Evolutionary conservation across 2,888 invertebrate genomes (phyloP).

Genomic region (Pterobdella sp.): DNA sequence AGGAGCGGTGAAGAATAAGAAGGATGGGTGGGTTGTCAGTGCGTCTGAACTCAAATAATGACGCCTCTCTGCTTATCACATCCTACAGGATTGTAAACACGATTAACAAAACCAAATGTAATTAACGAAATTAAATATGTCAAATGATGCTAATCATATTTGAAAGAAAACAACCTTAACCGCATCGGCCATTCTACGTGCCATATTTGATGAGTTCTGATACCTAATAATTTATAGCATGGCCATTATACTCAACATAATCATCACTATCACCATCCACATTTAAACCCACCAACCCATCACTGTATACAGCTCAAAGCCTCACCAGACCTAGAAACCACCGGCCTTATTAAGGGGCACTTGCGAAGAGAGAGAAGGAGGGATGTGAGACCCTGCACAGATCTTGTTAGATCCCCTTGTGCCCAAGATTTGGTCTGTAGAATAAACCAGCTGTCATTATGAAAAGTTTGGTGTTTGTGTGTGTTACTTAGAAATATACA

Average conservation of each 20-base stretch:
- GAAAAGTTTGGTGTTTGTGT: background rate
- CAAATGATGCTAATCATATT: too few species aligned
- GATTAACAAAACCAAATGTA: too few species aligned
- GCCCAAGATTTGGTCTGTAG: slow-evolving; percentile 60
- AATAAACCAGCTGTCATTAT: background rate
- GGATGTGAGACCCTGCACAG: slow-evolving; percentile 74
- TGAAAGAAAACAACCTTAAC: too few species aligned
- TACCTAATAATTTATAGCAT: too few species aligned
- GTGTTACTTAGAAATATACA: background rate
- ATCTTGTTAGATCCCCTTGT: slow-evolving; percentile 66
- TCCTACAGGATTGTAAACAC: slow-evolving; percentile 58
- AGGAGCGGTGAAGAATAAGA: slow-evolving; percentile 80
- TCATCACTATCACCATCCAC: background rate
- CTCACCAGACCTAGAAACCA: background rate
- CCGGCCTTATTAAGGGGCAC: slow-evolving; percentile 64
- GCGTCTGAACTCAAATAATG: slow-evolving; percentile 76
- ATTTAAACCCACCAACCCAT: background rate
- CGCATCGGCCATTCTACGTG: slow-evolving; percentile 74
- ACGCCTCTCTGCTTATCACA: slow-evolving; percentile 75
- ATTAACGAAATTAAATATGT: too few species aligned
- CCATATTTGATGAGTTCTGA: slow-evolving; percentile 75
- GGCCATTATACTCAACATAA: too few species aligned
- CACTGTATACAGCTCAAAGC: background rate
- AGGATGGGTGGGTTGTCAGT: slow-evolving; percentile 66
- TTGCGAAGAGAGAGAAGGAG: slow-evolving; percentile 81